Evolutionary conservation across 2,797 vertebrate genomes (phyloP).

Genomic region (Ibycter americanus): DNA sequence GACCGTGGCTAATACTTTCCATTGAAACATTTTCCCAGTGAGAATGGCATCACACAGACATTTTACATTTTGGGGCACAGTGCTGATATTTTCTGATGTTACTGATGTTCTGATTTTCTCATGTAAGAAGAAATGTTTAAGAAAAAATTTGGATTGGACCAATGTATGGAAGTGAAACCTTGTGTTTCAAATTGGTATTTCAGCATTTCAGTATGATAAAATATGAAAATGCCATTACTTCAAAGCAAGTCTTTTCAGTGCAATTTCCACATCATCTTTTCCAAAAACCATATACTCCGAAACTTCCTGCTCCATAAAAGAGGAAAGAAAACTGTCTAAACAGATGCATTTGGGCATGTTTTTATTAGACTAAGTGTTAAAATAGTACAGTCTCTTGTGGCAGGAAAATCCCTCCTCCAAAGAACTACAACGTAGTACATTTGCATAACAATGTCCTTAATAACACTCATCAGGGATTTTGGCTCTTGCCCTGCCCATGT

Average conservation of each 20-base stretch:
- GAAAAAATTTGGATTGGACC: background rate
- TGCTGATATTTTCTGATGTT: background rate
- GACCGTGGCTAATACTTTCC: background rate
- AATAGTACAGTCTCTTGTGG: background rate
- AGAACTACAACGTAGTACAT: background rate
- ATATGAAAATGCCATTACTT: background rate
- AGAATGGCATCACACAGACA: background rate
- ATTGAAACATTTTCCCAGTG: background rate
- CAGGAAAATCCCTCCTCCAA: background rate
- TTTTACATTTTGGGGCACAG: background rate
- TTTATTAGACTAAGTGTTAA: slow-evolving; percentile 16
- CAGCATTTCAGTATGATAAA: background rate
- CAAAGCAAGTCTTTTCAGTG: background rate
- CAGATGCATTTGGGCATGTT: background rate
- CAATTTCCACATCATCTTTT: background rate
- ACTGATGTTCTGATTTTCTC: background rate
- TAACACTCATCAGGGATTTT: background rate
- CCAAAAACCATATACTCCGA: background rate
- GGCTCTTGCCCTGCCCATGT: background rate
- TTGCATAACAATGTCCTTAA: slow-evolving; percentile 24
- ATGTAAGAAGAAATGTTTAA: background rate
- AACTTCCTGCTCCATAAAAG: background rate
- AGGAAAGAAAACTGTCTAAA: background rate
- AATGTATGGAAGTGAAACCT: background rate
- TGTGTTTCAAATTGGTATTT: background rate